Evolutionary conservation across 2,113 vertebrate species (phyloP).

Genomic region (Malurus cyaneus): DNA sequence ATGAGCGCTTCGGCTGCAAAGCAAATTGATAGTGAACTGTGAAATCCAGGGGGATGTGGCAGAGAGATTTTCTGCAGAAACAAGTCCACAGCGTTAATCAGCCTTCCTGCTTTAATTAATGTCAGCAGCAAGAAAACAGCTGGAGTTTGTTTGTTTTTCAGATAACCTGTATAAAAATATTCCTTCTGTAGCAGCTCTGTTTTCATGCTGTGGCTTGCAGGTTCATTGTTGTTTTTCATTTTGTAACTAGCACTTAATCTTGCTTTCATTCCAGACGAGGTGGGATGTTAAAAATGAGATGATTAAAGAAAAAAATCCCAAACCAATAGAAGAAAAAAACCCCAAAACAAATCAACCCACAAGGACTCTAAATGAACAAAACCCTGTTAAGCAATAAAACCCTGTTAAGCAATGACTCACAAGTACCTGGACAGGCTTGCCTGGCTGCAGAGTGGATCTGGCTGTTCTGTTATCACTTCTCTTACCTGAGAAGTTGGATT

Average conservation of each 20-base stretch:
- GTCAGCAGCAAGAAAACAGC: neutral
- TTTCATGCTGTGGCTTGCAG: neutral
- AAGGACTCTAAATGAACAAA: neutral
- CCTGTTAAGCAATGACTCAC: neutral
- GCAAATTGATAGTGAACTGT: neutral
- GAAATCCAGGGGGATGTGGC: neutral
- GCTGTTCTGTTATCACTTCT: neutral
- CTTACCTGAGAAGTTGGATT: neutral
- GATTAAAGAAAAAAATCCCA: neutral
- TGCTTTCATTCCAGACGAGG: neutral
- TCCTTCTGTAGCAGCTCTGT: neutral
- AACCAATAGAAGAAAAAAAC: neutral
- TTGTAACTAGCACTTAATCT: neutral
- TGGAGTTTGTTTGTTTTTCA: conserved; percentile 27
- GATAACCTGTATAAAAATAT: neutral
- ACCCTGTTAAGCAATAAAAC: neutral
- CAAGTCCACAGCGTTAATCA: neutral
- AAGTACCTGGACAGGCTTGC: neutral
- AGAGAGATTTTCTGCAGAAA: neutral
- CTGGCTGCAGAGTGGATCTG: neutral
- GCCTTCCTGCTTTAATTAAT: neutral
- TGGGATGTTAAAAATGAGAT: neutral
- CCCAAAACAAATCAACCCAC: neutral
- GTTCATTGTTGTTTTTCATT: neutral
- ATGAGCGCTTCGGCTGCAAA: rapidly evolving